Conservation (phyloP, 1,140 invertebrate species). For the Trypoxylus dichotomus region DNA sequence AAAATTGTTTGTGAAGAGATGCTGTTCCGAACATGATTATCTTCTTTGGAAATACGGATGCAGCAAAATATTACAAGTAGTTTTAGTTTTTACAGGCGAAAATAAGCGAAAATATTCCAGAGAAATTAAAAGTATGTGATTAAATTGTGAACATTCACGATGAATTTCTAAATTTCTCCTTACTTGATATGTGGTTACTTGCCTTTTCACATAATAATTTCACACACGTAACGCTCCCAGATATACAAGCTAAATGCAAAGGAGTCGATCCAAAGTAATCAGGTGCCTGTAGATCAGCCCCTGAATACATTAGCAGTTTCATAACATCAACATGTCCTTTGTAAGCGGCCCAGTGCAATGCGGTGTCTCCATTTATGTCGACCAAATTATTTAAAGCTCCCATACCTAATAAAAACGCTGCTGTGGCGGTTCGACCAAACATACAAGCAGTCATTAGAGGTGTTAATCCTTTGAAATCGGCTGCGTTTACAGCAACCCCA, state of each 20-base stretch:
- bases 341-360: conserved; percentile 90
- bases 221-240: conserved; percentile 80
- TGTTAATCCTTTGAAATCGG: conserved; percentile 88
- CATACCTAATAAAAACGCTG: conserved; percentile 86
- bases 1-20: too few relatives aligned
- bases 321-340: conserved; percentile 89
- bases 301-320: conserved; percentile 85
- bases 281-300: conserved; percentile 82
- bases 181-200: conserved; percentile 32
- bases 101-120: too few relatives aligned
- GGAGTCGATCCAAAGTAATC: conserved; percentile 93
- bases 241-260: conserved; percentile 89
- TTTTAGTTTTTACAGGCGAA: too few relatives aligned
- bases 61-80: too few relatives aligned
- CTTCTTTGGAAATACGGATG: too few relatives aligned
- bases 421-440: conserved; percentile 87
- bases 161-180: too few relatives aligned
- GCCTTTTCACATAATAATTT: conserved; percentile 85
- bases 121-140: too few relatives aligned
- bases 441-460: conserved; percentile 90
- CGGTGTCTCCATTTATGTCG: conserved; percentile 90
- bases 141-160: too few relatives aligned
- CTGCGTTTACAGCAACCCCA: conserved; percentile 86
- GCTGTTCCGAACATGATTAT: too few relatives aligned
- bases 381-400: conserved; percentile 81